Evolutionary conservation across 2,888 invertebrate genomes (phyloP), one percentile per base, ranked within the genome.

Genomic region (Yponomeuta cagnagella): DNA sequence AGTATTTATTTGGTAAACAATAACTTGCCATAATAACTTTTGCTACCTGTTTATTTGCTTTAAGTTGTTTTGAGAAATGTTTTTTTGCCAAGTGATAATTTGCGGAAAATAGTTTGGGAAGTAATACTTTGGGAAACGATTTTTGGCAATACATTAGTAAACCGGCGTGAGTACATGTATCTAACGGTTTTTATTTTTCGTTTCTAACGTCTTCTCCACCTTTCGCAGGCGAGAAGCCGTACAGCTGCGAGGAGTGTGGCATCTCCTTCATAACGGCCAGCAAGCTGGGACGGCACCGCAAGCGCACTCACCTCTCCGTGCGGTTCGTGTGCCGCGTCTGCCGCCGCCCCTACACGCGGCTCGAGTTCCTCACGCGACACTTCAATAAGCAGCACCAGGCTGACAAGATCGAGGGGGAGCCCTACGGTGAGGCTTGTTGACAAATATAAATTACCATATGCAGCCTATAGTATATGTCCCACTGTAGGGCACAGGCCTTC

Each of bases 221-320:
- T 2, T 10, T 63, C 84, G 10, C 81, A 91, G 91, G 90, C 74
- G 91, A 92, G 68, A 92, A 91, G 66, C 91, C 91, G 0, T 92
- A 92, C 74, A 81, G 81, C 0, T 92, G 91, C 58, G 79, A 77
- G 0, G 77, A 82, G 2, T 92, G 91, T 33, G 89, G 89, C 0
- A 86, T 89, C 73, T 84, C 87, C 0, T 92, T 92, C 70, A 91
- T 92, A 72, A 92, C 91, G 0, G 91, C 91, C 0, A 90, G 90
- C 74, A 90, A 92, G 73, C 80, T 88, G 2, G 88, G 89, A 0
- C 73, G 91, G 0, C 91, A 92, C 75, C 88, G 84, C 73, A 90
- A 91, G 75, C 73, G 90, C 0, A 86, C 88, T 66, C 91, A 92
- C 66, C 76, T 89, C 0, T 83, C 88, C 0, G 80, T 88, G 1